A percentile compares a stretch with the other conserved stretches of the same genome.
Evolutionary conservation across 1,140 invertebrate genomes (phyloP).

Genomic region (Drosophila ananassae): DNA sequence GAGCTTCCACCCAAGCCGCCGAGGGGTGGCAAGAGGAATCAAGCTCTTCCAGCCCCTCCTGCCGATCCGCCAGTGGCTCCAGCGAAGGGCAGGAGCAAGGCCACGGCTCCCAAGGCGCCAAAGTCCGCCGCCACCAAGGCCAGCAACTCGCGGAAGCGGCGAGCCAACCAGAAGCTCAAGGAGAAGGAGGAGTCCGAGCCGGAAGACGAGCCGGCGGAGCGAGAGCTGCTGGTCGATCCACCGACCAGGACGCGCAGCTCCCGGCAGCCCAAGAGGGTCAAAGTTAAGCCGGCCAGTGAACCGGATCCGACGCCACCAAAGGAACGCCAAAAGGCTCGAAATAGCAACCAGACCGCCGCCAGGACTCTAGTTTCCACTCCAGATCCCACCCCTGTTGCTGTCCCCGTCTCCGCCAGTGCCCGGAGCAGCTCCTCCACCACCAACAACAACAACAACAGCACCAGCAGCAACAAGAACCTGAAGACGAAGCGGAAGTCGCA

Average conservation of each 20-base stretch:
- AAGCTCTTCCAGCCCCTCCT: neutral
- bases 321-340: neutral
- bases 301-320: neutral
- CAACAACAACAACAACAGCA: slow-evolving; percentile 64
- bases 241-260: slow-evolving; percentile 40
- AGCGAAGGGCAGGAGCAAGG: slow-evolving; percentile 7
- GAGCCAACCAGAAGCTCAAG: slow-evolving; percentile 8
- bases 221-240: neutral
- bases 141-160: slow-evolving; percentile 8
- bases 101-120: neutral
- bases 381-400: neutral
- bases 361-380: neutral
- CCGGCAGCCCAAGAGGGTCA: slow-evolving; percentile 21
- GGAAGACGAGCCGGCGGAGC: neutral
- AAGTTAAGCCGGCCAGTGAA: neutral
- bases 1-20: slow-evolving; percentile 5
- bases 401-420: neutral
- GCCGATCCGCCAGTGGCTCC: neutral
- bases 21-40: slow-evolving; percentile 27
- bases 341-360: neutral
- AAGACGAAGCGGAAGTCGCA: slow-evolving; percentile 73
- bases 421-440: slow-evolving; percentile 28
- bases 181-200: neutral
- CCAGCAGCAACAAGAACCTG: slow-evolving; percentile 67
- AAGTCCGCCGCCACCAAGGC: slow-evolving; percentile 11